phyloP scores from a whole-genome alignment of 2,888 invertebrate genomes.

The Suillia variegata region DNA sequence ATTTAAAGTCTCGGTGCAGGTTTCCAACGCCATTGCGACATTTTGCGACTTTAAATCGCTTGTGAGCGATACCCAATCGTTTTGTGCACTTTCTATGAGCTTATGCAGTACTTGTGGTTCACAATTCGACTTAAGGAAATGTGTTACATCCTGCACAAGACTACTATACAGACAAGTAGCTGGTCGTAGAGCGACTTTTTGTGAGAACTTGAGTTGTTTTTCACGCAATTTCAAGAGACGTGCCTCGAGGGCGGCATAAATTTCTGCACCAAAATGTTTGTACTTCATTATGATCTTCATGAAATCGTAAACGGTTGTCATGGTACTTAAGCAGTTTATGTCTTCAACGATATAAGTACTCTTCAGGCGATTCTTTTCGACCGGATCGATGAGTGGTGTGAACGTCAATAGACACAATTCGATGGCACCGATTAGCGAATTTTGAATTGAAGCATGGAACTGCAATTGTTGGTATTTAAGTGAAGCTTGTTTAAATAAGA shows the following conservation, averaged over 20 bases:
- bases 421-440: conserved; percentile 62
- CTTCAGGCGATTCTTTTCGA: conserved; percentile 77
- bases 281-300: conserved; percentile 57
- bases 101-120: conserved; percentile 43
- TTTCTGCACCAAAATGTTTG: conserved; percentile 51
- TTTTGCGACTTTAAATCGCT: conserved; percentile 22
- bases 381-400: conserved; percentile 80
- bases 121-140: conserved; percentile 56
- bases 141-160: conserved; percentile 53
- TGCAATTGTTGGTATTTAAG: conserved; percentile 24
- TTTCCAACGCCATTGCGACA: conserved; percentile 30
- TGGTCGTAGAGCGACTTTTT: conserved; percentile 56
- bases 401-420: conserved; percentile 67
- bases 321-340: conserved; percentile 66
- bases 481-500: conserved; percentile 18
- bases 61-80: conserved; percentile 36
- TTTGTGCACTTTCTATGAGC: conserved; percentile 39
- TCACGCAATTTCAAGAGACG: conserved; percentile 33
- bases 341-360: conserved; percentile 73
- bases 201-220: conserved; percentile 45
- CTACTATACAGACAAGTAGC: conserved; percentile 48
- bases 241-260: conserved; percentile 39
- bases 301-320: conserved; percentile 66
- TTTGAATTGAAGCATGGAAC: conserved; percentile 39
- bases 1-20: conserved; percentile 43